Base-by-base conservation (phyloP, 1,140 invertebrate species). In the Nebria ingens region DNA sequence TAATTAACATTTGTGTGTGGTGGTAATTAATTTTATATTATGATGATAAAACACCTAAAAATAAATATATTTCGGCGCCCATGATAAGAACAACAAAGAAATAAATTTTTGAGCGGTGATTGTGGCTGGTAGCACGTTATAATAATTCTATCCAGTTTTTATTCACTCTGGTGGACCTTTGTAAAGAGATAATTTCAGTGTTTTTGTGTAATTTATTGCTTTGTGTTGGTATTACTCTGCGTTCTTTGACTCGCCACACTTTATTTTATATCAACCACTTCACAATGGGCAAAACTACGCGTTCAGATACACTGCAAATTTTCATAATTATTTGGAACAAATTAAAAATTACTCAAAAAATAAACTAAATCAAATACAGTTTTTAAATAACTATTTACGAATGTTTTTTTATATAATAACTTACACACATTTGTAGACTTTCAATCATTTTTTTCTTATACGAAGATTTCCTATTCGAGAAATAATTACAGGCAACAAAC, bases 121-220 rank as follows among this genome's bases (percentile, higher is more conserved):
- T 9, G 17, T 9, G 40, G 40, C 40, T 12, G 9, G 6, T 11
- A 12, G 40, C 15, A 45, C 40, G 15, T 45, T 11, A 45, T 45
- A 29, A 29, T 29, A 45, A 11, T 45, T 45, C 40, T 45, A 17
- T 17, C 17, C 40, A 45, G 40, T 45, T 45, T 29, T 45, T 45
- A 45, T 17, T 45, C 40, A 45, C 40, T 4, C 40, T 34, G 25
- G 9, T 45, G 6, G 15, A 11, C 40, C 15, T 45, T 45, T 45
- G 40, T 45, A 45, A 45, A 45, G 40, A 45, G 40, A 45, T 45
- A 45, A 45, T 45, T 45, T 45, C 40, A 45, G 40, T 45, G 40
- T 45, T 45, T 29, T 45, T 45, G 40, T 45, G 40, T 45, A 45
- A 45, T 45, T 45, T 45, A 45, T 45, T 45, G 40, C 40, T 45